Evolutionary conservation across 2,113 vertebrate genomes (phyloP).

Genomic region (Pelvicachromis taeniatus): DNA sequence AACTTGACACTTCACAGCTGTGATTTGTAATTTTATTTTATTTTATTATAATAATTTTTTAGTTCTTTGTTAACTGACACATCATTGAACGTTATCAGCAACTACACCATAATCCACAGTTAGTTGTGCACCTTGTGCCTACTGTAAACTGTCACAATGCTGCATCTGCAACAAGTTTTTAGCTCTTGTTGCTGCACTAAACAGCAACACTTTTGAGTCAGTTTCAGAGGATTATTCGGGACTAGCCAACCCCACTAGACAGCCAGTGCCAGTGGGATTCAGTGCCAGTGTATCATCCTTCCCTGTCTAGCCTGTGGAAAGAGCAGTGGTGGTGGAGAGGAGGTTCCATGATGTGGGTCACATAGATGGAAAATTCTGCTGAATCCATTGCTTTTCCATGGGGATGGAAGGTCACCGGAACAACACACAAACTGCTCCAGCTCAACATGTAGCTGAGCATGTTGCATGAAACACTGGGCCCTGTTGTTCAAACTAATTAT

Average conservation of each 20-base stretch:
- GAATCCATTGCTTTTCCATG: constrained; percentile 53
- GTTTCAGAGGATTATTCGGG: constrained; percentile 25
- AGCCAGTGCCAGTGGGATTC: constrained; percentile 21
- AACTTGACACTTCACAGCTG: constrained; percentile 63
- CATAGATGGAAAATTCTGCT: constrained; percentile 56
- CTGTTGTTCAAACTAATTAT: constrained; percentile 36
- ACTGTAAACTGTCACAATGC: background rate
- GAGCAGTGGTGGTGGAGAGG: constrained; percentile 52
- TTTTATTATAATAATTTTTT: background rate
- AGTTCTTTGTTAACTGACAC: constrained; percentile 44
- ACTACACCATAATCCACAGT: background rate
- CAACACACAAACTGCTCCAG: constrained; percentile 33
- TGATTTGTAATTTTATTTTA: constrained; percentile 55
- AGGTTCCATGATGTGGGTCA: constrained; percentile 60
- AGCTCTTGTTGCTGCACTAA: background rate
- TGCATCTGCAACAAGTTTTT: background rate
- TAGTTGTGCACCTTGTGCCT: constrained; percentile 8
- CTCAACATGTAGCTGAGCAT: constrained; percentile 2
- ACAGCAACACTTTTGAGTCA: background rate
- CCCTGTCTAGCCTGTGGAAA: constrained; percentile 58
- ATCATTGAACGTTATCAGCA: constrained; percentile 46
- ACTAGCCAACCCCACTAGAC: constrained; percentile 16
- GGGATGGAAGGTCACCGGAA: constrained; percentile 57
- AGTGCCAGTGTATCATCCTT: constrained; percentile 54
- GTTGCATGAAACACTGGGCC: constrained; percentile 18